Evolutionary conservation across 2,113 vertebrate species (phyloP), one percentile per base, ranked within the genome.

Genomic region (Gambusia affinis): DNA sequence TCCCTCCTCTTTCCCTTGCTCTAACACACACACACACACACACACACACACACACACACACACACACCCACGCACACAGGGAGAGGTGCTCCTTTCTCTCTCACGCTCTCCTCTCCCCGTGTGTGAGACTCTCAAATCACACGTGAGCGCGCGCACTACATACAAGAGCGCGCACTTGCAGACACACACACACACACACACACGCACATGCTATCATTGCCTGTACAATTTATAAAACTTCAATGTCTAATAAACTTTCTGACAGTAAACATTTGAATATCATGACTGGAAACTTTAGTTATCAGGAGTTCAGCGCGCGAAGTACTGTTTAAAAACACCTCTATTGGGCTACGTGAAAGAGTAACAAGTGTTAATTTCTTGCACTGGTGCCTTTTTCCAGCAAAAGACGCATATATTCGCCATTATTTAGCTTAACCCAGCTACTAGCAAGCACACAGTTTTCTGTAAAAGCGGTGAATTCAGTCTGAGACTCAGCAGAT

Each of bases 11-110:
- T 87, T 44, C 86, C 44, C 84, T 79, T 66, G 64, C 61, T 68
- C 10, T 37, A 37, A 37, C 35, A 37, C 35, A 70, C 74, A 54
- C 71, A 71, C 76, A 75, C 81, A 64, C 78, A 69, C 80, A 74
- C 64, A 75, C 67, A 72, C 77, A 65, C 84, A 70, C 74, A 70
- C 81, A 68, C 47, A 54, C 75, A 75, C 78, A 68, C 73, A 78
- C 78, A 66, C 73, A 78, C 76, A 82, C 76, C 74, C 75, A 77
- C 73, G 69, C 70, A 79, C 76, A 81, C 81, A 82, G 60, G 78
- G 70, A 87, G 70, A 71, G 57, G 80, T 84, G 76, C 81, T 87
- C 65, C 84, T 86, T 81, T 90, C 88, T 90, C 90, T 87, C 89
- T 86, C 90, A 82, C 85, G 73, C 90, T 85, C 87, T 85, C 85